A percentile compares a stretch with the other conserved stretches of the same genome.
These are phyloP conservation scores for Micronycteris hirsuta DNA, from an alignment of 2,113 vertebrate species.

Conservation along the genomic window DNA sequence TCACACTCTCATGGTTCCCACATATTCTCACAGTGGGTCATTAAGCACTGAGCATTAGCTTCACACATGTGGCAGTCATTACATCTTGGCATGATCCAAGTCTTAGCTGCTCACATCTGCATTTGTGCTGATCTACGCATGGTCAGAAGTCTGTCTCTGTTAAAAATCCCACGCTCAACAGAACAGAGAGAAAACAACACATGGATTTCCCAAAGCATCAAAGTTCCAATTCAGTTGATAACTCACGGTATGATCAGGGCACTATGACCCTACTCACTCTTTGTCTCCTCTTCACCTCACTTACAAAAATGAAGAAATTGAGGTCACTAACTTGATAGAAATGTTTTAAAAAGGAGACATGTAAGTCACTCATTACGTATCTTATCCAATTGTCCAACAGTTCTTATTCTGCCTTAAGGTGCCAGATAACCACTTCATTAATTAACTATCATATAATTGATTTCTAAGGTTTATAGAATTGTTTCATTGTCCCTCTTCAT, in stretches of 20 bases:
- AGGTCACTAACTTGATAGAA: not conserved
- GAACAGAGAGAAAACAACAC: not conserved
- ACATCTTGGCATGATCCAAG: slow-evolving; percentile 45
- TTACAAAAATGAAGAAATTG: not conserved
- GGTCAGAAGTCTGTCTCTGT: slow-evolving; percentile 44
- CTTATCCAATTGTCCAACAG: not conserved
- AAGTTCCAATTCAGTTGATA: not conserved
- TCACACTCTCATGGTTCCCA: not conserved
- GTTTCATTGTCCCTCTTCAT: not conserved
- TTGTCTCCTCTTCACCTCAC: not conserved
- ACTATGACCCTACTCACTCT: not conserved
- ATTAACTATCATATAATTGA: not conserved
- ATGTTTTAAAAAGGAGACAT: not conserved
- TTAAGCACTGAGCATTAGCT: not conserved
- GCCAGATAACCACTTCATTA: not conserved
- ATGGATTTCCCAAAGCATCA: slow-evolving; percentile 9
- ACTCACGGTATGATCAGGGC: not conserved
- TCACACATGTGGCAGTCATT: slow-evolving; percentile 62
- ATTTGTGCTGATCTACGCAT: slow-evolving; percentile 36
- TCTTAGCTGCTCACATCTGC: slow-evolving; percentile 59
- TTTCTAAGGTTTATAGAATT: not conserved
- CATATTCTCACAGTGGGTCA: not conserved
- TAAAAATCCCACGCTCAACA: slow-evolving; percentile 19
- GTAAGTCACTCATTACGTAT: not conserved
- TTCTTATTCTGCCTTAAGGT: not conserved